Percentiles rank a stretch among this genome's conserved stretches.
Evolutionary conservation across 2,888 invertebrate genomes (phyloP).

Genomic region (Sipha maydis): DNA sequence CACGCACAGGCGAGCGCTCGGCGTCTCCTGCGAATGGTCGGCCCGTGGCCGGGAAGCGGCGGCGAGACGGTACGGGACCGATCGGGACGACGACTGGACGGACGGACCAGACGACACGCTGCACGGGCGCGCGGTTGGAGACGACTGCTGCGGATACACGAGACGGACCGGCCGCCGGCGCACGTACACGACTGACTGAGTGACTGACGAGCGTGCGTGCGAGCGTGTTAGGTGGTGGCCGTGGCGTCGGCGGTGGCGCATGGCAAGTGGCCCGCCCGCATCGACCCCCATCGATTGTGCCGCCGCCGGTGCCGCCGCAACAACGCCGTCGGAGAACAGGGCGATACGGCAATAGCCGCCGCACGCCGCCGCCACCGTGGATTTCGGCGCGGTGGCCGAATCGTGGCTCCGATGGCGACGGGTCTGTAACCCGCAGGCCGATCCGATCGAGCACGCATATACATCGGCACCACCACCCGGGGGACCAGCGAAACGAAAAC

Average conservation of each 20-base stretch:
- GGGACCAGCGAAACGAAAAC: no score
- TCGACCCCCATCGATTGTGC: slow-evolving; percentile 58
- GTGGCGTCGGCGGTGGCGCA: slow-evolving; percentile 26
- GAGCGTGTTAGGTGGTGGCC: background rate
- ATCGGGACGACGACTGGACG: no score
- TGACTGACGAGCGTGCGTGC: slow-evolving; percentile 22
- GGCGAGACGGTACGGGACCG: background rate
- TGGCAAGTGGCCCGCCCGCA: slow-evolving; percentile 44
- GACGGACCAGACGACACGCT: no score
- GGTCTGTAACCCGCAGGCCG: background rate
- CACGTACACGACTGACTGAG: slow-evolving; percentile 32
- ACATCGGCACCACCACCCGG: no score
- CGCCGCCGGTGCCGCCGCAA: background rate
- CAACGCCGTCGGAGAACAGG: background rate
- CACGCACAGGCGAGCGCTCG: background rate
- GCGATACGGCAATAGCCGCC: background rate
- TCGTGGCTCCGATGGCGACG: background rate
- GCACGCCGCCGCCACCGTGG: background rate
- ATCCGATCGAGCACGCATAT: no score
- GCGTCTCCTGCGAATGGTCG: background rate
- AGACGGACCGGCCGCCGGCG: slow-evolving; percentile 44
- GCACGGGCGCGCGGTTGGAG: background rate
- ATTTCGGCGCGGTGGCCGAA: background rate
- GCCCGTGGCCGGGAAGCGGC: no score
- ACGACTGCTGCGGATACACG: background rate